Evolutionary conservation across 1,140 invertebrate genomes (phyloP), one percentile per base, ranked within the genome.

Genomic region (Aphaenogaster ashmeadi): DNA sequence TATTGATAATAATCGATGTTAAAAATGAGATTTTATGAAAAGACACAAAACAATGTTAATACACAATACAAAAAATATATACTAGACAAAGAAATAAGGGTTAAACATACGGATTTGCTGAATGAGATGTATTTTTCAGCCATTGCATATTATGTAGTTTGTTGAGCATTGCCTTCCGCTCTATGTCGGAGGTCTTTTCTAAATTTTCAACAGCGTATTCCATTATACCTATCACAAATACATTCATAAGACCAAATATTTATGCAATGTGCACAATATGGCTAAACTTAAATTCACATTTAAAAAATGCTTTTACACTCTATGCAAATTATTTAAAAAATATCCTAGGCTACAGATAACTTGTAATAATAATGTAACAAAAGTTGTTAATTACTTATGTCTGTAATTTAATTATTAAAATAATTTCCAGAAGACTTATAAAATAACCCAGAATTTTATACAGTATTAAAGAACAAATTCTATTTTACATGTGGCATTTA

Each of bases 71-170:
- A 58, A 66, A 67, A 52, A 15, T 74, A 38, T 79, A 88, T 41
- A 66, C 21, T 41, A 77, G 72, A 50, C 54, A 67, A 86, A 75
- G 7, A 69, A 71, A 58, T 33, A 71, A 75, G 60, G 78, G 38
- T 69, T n/a, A 86, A 88, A 89, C 86, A 67, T 92, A 92, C 87
- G 77, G 71, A 71, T 77, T 80, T 87, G 88, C 21, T 33, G 88
- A 62, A 38, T 64, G 36, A 85, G 88, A 69, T 83, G 60, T 88
- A 74, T 38, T 85, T 88, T 92, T 92, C 67, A 93, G 86, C 92
- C 92, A 93, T 60, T 91, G 78, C 92, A 93, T 91, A 50, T 80
- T 88, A 67, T 88, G 87, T 33, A 93, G 69, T 69, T 90, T 92
- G 71, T 64, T 80, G 50, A 93, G 86, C 66, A 91, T 41, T 62